Evolutionary conservation across 2,113 vertebrate genomes (phyloP), one percentile per base, ranked within the genome.

Genomic region (Heteronetta atricapilla): DNA sequence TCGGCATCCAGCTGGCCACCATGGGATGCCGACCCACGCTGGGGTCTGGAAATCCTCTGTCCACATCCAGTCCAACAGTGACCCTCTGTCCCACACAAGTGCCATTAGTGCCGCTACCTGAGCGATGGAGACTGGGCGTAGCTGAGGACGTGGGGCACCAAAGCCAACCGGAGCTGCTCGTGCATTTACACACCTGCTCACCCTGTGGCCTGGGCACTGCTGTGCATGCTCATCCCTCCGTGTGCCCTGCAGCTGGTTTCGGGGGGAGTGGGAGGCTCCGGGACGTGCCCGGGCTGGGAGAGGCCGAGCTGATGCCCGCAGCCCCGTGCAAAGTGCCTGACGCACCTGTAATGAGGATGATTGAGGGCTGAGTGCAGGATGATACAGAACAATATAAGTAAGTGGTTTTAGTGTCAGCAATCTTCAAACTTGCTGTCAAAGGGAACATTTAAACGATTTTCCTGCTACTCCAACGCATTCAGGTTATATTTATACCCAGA

Each of bases 371-470:
- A 93, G 79, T 44, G 84, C 93, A 42, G 95, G 90, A 95, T 95
- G 94, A 96, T 96, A 91, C 94, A 90, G 94, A 96, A 95, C 96
- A 96, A 95, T 97, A 93, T 91, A 92, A 76, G 94, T 87, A 95
- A 97, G 96, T 91, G 96, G 95, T 96, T 97, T 97, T 97, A 97
- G 96, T 97, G 96, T 97, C 97, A 96, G 96, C 95, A 96, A 86
- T 97, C 95, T 95, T 97, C 96, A 92, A 94, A 94, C 94, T 94
- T 78, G 94, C 96, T 96, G 96, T 97, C 96, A 97, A 94, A 97
- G 94, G 95, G 94, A 95, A 97, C 94, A 96, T 97, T 97, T 97
- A 96, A 97, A 97, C 91, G 93, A 95, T 97, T 97, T 97, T 97
- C 94, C 93, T 96, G 95, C 95, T 96, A 83, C 96, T 97, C 88